Conservation (phyloP, 2,113 vertebrate species). For the Vanacampus margaritifer region DNA sequence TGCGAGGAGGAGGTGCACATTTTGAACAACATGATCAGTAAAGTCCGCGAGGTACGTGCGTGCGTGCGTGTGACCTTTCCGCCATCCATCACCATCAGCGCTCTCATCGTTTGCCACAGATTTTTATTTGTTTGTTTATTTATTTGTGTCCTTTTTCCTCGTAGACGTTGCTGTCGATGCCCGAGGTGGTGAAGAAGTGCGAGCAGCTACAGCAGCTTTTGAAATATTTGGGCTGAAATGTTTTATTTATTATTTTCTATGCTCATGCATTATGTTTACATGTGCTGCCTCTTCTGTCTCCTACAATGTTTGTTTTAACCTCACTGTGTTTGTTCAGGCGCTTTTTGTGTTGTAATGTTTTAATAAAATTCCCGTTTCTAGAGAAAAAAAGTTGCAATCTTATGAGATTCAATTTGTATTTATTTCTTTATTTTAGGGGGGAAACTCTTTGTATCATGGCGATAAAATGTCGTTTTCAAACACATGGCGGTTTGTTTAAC, state of each 20-base stretch:
- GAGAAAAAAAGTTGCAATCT: too few species aligned
- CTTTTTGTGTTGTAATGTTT: background rate
- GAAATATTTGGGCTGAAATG: slow-evolving; percentile 60
- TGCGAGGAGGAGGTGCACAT: slow-evolving; percentile 78
- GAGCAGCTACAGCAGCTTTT: slow-evolving; percentile 62
- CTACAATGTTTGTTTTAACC: background rate
- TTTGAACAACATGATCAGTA: slow-evolving; percentile 77
- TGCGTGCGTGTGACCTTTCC: too few species aligned
- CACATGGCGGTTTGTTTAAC: too few species aligned
- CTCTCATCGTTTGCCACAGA: background rate
- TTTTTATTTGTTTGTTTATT: background rate
- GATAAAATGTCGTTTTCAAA: too few species aligned
- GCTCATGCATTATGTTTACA: background rate
- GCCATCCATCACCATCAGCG: background rate
- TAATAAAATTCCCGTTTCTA: too few species aligned
- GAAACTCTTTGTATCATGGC: too few species aligned
- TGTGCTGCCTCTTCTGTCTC: background rate
- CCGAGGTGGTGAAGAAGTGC: slow-evolving; percentile 56
- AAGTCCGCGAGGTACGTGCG: slow-evolving; percentile 77
- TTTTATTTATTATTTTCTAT: slow-evolving; percentile 20
- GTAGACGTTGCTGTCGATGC: slow-evolving; percentile 69
- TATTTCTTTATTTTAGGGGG: too few species aligned
- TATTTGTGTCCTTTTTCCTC: background rate
- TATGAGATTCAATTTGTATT: too few species aligned
- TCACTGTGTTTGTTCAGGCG: background rate